Percentiles rank a stretch among this genome's conserved stretches.
Conservation (phyloP, 2,888 invertebrate genomes). For the Cephus runcator region DNA sequence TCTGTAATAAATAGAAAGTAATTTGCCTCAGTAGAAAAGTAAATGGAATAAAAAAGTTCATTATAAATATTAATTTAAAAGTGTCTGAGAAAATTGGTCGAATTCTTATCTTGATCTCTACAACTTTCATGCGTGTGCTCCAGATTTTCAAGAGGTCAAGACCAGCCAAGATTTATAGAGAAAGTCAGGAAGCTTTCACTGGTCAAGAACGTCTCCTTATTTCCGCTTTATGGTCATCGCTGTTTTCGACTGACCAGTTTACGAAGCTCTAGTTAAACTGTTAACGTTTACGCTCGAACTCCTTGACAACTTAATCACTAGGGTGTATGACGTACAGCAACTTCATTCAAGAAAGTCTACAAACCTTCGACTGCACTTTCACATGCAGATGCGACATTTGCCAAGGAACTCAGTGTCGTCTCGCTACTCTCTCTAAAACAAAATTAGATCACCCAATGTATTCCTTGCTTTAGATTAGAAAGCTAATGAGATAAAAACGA, state of each 20-base stretch:
- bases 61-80: slow-evolving; percentile 7
- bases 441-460: background rate
- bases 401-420: slow-evolving; percentile 34
- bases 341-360: background rate
- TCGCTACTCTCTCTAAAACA: slow-evolving; percentile 43
- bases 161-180: slow-evolving; percentile 28
- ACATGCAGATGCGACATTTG: slow-evolving; percentile 27
- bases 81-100: slow-evolving; percentile 7
- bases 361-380: slow-evolving; percentile 35
- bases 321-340: background rate
- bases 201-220: slow-evolving; percentile 9
- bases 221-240: background rate
- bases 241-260: background rate
- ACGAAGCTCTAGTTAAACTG: background rate
- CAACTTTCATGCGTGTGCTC: slow-evolving; percentile 42
- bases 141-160: slow-evolving; percentile 32
- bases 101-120: slow-evolving; percentile 20
- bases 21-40: slow-evolving; percentile 2
- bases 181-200: slow-evolving; percentile 48
- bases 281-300: background rate
- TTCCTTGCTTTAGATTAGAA: background rate
- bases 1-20: slow-evolving; percentile 28
- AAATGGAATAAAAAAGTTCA: slow-evolving; percentile 2
- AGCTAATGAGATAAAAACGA: background rate
- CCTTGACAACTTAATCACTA: background rate